Evolutionary conservation across 2,797 vertebrate species (phyloP).

Genomic region (Hydrolagus colliei): DNA sequence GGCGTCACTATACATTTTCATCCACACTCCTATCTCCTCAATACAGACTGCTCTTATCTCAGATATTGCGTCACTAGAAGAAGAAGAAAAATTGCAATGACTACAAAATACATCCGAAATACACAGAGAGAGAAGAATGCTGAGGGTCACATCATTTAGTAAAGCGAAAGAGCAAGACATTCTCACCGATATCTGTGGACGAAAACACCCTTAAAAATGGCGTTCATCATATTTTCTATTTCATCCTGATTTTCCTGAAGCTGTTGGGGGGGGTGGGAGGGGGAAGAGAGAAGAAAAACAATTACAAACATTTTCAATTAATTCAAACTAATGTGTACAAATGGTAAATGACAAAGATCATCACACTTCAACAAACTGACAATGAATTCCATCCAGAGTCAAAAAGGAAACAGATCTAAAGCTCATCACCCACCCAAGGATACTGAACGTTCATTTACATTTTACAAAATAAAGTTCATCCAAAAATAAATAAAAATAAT

Average conservation of each 20-base stretch:
- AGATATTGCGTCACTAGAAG: constrained; percentile 82
- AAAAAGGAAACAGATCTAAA: too few relatives aligned
- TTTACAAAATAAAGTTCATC: too few relatives aligned
- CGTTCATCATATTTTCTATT: constrained; percentile 99
- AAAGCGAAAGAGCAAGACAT: not conserved
- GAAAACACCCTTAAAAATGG: constrained; percentile 99
- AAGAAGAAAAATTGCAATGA: not conserved
- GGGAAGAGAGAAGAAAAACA: constrained; percentile 40
- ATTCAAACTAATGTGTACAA: not conserved
- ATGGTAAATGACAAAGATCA: too few relatives aligned
- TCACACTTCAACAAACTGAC: too few relatives aligned
- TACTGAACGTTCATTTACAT: too few relatives aligned
- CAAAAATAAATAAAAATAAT: too few relatives aligned
- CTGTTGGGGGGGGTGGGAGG: constrained; percentile 64
- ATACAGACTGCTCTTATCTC: constrained; percentile 95
- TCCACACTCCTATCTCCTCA: constrained; percentile 95
- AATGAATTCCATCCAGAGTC: too few relatives aligned
- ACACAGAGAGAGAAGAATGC: not conserved
- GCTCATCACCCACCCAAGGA: too few relatives aligned
- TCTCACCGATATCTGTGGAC: constrained; percentile 94
- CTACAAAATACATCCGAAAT: not conserved
- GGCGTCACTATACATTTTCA: constrained; percentile 95
- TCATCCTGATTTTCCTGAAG: constrained; percentile 99
- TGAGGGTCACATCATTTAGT: constrained; percentile 7
- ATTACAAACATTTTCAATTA: constrained; percentile 22